Evolutionary conservation across 2,113 vertebrate genomes (phyloP), one percentile per base, ranked within the genome.

Genomic region (Quiscalus mexicanus): DNA sequence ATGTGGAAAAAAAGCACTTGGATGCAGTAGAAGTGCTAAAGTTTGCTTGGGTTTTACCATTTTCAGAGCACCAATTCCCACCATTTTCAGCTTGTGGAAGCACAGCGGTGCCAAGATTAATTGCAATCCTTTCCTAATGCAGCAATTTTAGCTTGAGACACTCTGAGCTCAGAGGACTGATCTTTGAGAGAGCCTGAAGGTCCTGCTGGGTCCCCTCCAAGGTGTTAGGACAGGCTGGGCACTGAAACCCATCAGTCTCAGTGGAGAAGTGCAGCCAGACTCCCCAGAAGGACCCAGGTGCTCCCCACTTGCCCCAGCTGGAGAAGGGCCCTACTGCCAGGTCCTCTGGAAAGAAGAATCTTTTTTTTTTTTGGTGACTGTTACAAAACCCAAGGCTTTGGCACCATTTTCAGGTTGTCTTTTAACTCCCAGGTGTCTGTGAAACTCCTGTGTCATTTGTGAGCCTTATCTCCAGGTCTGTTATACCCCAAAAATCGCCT

Each of bases 201-300:
- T 39, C n/a, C 53, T 67, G 35, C 21, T 63, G 73, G n/a, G n/a
- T 15, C 56, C 11, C 49, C 20, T 3, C 12, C 11, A 22, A 64
- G 39, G 41, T 14, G 22, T 33, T 13, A 22, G 49, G 15, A 25
- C 10, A 87, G 47, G 30, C 60, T 60, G 20, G 42, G 28, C n/a
- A n/a, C 60, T 49, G 59, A 64, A 52, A 27, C 14, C 55, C 35
- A 2, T 6, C 44, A 56, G 9, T 45, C 5, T 28, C 3, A 4
- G 24, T 44, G 31, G 19, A 60, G 23, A 45, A 22, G 39, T 58
- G 49, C 52, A 63, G 47, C 22, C 62, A 59, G 12, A 10, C 10
- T 41, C 1, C 2, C 18, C n/a, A 9, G 6, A 58, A 25, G 23
- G 4, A 24, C 6, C 17, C 25, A 3, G 1, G 6, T 24, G 44